A percentile compares a stretch with the other conserved stretches of the same genome.
Evolutionary conservation across 2,888 invertebrate genomes (phyloP).

Genomic region (Drosophila neonasuta): DNA sequence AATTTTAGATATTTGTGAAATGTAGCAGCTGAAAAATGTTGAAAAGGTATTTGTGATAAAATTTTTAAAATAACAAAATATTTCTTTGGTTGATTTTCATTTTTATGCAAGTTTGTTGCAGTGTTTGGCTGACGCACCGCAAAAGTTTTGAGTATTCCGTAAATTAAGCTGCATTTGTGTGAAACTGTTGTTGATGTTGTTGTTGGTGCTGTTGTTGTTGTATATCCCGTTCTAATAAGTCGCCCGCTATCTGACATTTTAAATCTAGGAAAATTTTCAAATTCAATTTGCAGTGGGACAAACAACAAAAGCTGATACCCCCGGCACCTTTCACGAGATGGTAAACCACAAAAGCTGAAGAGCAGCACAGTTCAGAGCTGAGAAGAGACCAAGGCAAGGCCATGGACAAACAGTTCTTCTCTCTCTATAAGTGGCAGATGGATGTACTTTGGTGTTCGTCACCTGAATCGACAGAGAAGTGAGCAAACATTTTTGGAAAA

Average conservation of each 20-base stretch:
- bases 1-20: too few species aligned
- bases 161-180: slow-evolving; percentile 50
- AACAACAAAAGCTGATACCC: slow-evolving; percentile 57
- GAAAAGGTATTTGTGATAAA: too few species aligned
- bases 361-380: not conserved
- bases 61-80: too few species aligned
- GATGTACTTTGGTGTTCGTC: slow-evolving; percentile 24
- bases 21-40: too few species aligned
- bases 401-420: not conserved
- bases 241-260: slow-evolving; percentile 57
- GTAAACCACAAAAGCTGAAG: slow-evolving; percentile 25
- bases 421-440: not conserved
- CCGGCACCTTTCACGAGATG: not conserved
- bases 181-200: slow-evolving; percentile 3
- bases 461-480: slow-evolving; percentile 61
- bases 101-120: slow-evolving; percentile 8
- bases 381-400: slow-evolving; percentile 4
- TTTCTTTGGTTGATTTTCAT: not conserved
- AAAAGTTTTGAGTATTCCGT: slow-evolving; percentile 59
- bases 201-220: slow-evolving; percentile 7
- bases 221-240: slow-evolving; percentile 54
- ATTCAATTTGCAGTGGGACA: slow-evolving; percentile 70
- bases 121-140: slow-evolving; percentile 43
- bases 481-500: slow-evolving; percentile 72
- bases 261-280: slow-evolving; percentile 69